Evolutionary conservation across 2,888 invertebrate genomes (phyloP).

Genomic region (Drosophila maculinotata): DNA sequence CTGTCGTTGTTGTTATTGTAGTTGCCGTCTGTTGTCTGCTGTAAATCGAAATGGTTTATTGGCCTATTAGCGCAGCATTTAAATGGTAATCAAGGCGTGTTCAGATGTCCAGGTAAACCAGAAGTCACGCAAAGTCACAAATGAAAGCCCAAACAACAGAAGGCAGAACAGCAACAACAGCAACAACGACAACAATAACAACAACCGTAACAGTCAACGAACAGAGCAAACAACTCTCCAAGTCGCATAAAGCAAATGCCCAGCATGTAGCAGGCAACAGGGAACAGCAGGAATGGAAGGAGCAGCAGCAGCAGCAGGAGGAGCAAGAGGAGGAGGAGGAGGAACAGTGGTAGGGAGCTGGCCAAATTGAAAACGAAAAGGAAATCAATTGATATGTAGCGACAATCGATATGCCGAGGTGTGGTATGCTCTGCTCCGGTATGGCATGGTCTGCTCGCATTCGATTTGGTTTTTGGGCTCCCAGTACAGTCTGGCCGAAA

Average conservation of each 20-base stretch:
- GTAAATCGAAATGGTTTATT: slow-evolving; percentile 71
- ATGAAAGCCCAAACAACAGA: slow-evolving; percentile 46
- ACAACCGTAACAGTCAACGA: slow-evolving; percentile 16
- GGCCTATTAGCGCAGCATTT: slow-evolving; percentile 79
- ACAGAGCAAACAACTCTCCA: slow-evolving; percentile 49
- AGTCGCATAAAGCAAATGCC: slow-evolving; percentile 57
- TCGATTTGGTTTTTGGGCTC: slow-evolving; percentile 27
- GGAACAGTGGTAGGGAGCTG: slow-evolving; percentile 15
- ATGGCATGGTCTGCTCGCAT: slow-evolving; percentile 18
- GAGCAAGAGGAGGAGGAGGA: not conserved
- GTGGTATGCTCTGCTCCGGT: slow-evolving; percentile 44
- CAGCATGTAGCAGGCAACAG: slow-evolving; percentile 31
- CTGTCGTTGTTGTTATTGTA: slow-evolving; percentile 29
- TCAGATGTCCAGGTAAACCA: slow-evolving; percentile 64
- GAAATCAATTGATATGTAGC: slow-evolving; percentile 79
- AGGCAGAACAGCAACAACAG: not conserved
- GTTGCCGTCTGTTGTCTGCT: slow-evolving; percentile 22
- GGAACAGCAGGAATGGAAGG: not conserved
- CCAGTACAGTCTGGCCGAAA: slow-evolving; percentile 43
- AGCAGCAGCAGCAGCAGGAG: not conserved
- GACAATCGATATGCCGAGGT: slow-evolving; percentile 73
- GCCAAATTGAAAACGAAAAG: slow-evolving; percentile 78
- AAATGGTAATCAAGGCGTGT: slow-evolving; percentile 78
- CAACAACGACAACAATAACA: slow-evolving; percentile 17
- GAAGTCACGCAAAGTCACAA: slow-evolving; percentile 79